Base-by-base conservation (phyloP, 2,797 vertebrate species). In the Morelia viridis region DNA sequence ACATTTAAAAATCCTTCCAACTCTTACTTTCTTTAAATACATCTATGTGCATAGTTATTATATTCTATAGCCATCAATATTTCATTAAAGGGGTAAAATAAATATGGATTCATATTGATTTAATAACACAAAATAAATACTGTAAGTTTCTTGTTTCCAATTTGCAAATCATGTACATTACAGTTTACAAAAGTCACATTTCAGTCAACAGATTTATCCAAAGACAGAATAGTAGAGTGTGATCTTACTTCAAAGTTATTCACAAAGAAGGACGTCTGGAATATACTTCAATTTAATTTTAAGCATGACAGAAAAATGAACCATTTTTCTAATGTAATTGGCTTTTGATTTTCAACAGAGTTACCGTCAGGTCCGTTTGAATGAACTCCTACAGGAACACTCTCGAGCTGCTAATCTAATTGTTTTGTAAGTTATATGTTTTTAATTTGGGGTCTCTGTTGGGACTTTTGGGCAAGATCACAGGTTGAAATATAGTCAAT, bases 331-430 rank as follows among this genome's bases (percentile, higher is more conserved):
- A 89, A 71, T 12, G n/a, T 57, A 60, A 24, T 28, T 13, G 24
- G 17, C 5, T 35, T 50, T 91, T 93, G 61, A 80, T 92, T 92
- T 86, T 90, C 80, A 50, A 88, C 98, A 99, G 99, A 99, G 98
- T 61, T 98, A 97, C 94, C 98, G 99, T 85, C 99, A 99, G 96
- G 97, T 99, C 46, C 98, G 98, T 87, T 97, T 99, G 93, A 99
- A 99, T 2, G 99, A 99, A 95, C 96, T 99, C 91, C 95, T 99
- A 46, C 98, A 98, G 94, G 98, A 99, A 95, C 97, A 98, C 92
- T 99, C 99, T 0, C 98, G 98, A 94, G 98, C 98, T 24, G 99
- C 99, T 86, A 99, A 98, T 94, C 98, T 99, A 91, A 98, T 99
- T 90, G 97, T 99, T 93, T 96, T 99, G 99, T 99, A 97, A 99